Conservation (phyloP, 2,888 invertebrate species). For the Enchytraeus crypticus region DNA sequence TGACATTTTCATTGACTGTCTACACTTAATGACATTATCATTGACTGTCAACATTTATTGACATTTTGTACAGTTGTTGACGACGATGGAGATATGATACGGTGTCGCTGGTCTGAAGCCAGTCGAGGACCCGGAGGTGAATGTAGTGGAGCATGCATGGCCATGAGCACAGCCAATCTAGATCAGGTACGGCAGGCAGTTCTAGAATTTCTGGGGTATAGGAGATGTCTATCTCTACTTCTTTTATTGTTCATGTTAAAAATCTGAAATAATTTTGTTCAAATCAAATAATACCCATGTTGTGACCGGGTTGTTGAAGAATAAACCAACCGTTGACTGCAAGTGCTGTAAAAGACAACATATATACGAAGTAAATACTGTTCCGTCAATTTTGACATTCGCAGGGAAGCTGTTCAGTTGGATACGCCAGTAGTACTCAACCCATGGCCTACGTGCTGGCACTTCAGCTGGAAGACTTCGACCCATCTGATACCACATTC, state of each 20-base stretch:
- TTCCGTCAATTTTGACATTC: no score
- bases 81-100: conserved; percentile 1
- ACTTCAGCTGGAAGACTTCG: conserved; percentile 4
- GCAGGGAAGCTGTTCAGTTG: not conserved
- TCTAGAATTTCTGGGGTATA: not conserved
- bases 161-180: not conserved
- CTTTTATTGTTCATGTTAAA: not conserved
- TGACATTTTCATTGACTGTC: no score
- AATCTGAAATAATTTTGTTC: no score
- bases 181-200: not conserved
- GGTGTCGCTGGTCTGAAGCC: conserved; percentile 1
- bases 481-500: not conserved
- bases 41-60: no score
- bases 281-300: no score
- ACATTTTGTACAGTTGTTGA: no score
- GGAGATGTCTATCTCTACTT: not conserved
- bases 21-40: no score
- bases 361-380: no score
- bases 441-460: not conserved
- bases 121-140: not conserved
- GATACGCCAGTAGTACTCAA: not conserved
- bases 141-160: not conserved
- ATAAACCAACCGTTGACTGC: no score
- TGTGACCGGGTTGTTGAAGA: no score
- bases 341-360: no score